Conservation (phyloP, 2,888 invertebrate genomes). For the Halictus ligatus region DNA sequence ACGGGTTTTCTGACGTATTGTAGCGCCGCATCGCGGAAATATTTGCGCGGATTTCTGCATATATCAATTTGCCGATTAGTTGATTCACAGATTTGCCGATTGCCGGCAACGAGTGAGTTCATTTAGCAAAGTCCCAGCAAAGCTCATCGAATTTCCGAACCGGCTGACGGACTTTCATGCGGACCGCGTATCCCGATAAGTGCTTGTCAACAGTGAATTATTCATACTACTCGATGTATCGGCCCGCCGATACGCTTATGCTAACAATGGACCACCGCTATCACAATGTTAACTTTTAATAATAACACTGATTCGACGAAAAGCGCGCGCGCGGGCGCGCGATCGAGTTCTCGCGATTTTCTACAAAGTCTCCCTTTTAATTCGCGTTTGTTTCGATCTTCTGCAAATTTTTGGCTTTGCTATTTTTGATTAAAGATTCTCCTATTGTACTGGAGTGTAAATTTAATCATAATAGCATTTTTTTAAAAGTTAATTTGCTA, state of each 20-base stretch:
- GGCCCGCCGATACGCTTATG: background rate
- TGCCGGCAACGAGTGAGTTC: background rate
- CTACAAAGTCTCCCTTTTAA: too few relatives aligned
- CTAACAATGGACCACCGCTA: conserved; percentile 11
- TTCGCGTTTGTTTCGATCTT: too few relatives aligned
- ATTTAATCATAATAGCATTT: too few relatives aligned
- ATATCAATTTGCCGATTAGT: background rate
- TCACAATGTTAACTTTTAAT: background rate
- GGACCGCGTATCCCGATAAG: background rate
- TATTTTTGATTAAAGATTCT: too few relatives aligned
- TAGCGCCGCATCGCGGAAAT: background rate
- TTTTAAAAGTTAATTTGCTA: too few relatives aligned
- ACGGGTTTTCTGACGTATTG: too few relatives aligned
- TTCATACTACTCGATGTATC: conserved; percentile 11
- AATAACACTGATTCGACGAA: background rate
- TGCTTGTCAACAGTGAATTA: conserved; percentile 33
- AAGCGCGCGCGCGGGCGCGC: background rate
- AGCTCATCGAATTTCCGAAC: conserved; percentile 15
- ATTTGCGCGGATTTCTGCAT: background rate
- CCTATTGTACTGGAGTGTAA: too few relatives aligned
- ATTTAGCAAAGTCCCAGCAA: background rate
- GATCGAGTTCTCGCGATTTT: too few relatives aligned
- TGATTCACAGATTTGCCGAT: background rate
- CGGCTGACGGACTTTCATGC: background rate
- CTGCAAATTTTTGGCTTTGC: too few relatives aligned